Evolutionary conservation across 2,888 invertebrate species (phyloP), one percentile per base, ranked within the genome.

Genomic region (Spisula solida): DNA sequence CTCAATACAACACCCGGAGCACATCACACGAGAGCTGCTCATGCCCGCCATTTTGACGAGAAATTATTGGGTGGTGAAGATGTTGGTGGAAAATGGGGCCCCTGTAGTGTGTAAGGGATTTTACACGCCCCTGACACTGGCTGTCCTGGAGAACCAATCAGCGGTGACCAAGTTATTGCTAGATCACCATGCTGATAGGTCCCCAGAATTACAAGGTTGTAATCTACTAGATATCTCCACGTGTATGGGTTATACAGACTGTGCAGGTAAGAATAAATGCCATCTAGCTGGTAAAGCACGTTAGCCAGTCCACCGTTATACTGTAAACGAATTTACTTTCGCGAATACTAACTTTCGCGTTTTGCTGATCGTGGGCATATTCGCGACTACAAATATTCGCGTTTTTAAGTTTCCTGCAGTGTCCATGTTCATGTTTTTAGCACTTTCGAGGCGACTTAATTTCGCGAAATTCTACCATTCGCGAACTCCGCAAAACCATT

Each of bases 101-200:
- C 92, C 90, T 1, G 66, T 89, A 31, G 51, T 83, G 16, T 84
- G 89, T 12, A 90, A 90, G 66, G 92, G 92, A 4, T 92, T 92
- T 80, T 92, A 92, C 56, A 87, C 90, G 31, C 92, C 92, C 0
- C 70, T 92, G 81, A 86, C 92, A n/a, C 84, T 89, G 25, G 88
- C 92, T 12, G 92, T 92, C 20, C 86, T 92, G 0, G 92, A 92
- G 48, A 92, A 92, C 75, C 92, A 92, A 79, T 89, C 92, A 31
- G 90, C 90, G 29, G 83, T 92, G 51, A 81, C 88, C 1, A 78
- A 81, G 25, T 70, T 92, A 14, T 56, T 92, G 10, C 75, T 92
- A 31, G 84, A 89, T 16, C 31, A 84, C 31, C 87, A 86, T 47
- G 92, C 90, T 0, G 92, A 90, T 60, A 88, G 84, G 25, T 81